phyloP scores from a whole-genome alignment of 2,113 vertebrate genomes.

The Callaeas wilsoni region DNA sequence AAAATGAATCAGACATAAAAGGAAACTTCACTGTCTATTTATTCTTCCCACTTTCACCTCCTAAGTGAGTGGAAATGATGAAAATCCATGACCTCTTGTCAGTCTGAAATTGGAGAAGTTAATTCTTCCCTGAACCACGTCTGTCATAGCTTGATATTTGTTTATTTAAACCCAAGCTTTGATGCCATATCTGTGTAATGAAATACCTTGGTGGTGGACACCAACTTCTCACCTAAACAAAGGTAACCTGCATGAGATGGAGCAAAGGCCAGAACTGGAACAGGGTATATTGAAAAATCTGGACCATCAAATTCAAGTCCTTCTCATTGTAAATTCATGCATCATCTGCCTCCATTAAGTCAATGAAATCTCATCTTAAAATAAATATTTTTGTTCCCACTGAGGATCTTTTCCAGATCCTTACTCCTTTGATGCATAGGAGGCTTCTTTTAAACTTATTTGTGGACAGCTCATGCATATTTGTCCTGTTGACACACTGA shows the following conservation, averaged over 20 bases:
- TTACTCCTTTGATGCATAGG: neutral
- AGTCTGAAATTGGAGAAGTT: neutral
- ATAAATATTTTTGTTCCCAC: neutral
- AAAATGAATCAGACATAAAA: neutral
- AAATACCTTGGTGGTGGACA: neutral
- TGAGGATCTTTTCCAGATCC: neutral
- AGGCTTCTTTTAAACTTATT: neutral
- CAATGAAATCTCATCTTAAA: neutral
- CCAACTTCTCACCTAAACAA: neutral
- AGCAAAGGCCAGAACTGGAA: neutral
- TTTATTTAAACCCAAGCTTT: neutral
- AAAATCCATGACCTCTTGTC: neutral
- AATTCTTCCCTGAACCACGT: neutral
- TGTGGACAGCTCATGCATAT: neutral
- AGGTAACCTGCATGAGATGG: neutral
- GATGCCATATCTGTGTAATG: neutral
- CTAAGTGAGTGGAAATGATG: neutral
- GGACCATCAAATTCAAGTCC: neutral
- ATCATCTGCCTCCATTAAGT: neutral
- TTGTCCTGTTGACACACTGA: neutral
- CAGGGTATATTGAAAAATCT: neutral
- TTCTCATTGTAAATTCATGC: neutral
- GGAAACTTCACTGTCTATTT: neutral
- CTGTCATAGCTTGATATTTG: neutral
- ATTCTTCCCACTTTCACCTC: neutral